Conservation (phyloP, 2,797 vertebrate species). For the Coilia nasus region DNA sequence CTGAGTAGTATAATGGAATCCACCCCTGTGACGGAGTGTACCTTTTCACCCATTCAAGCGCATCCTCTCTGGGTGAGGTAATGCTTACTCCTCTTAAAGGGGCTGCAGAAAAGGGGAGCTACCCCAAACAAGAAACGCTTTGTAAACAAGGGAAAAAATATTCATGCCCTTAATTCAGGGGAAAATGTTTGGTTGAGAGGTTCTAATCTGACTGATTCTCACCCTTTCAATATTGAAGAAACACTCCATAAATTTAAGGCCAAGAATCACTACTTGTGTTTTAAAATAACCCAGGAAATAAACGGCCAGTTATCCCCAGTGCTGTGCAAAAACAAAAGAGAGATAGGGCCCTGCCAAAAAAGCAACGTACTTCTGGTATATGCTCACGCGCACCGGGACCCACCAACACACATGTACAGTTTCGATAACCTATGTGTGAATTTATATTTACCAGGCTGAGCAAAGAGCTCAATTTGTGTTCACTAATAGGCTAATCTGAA, state of each 20-base stretch:
- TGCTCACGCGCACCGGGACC: neutral
- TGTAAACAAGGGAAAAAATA: neutral
- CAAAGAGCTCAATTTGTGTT: neutral
- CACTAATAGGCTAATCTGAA: neutral
- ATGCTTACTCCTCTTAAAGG: constrained; percentile 68
- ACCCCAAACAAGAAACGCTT: neutral
- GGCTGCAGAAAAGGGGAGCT: constrained; percentile 21
- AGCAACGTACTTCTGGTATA: too few relatives aligned
- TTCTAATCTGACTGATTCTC: too few relatives aligned
- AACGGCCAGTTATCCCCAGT: too few relatives aligned
- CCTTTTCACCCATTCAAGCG: constrained; percentile 71
- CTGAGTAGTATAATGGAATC: constrained; percentile 68
- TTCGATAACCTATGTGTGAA: neutral
- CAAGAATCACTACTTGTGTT: too few relatives aligned
- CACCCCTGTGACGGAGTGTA: constrained; percentile 47
- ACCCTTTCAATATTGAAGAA: too few relatives aligned
- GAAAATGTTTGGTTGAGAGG: too few relatives aligned
- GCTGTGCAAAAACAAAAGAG: too few relatives aligned
- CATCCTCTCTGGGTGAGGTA: constrained; percentile 72
- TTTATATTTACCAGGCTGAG: neutral
- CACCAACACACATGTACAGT: too few relatives aligned
- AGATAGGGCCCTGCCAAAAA: too few relatives aligned
- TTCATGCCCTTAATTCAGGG: too few relatives aligned
- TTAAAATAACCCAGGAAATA: too few relatives aligned
- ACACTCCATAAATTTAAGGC: too few relatives aligned